Percentiles rank a stretch among this genome's conserved stretches.
Evolutionary conservation across 1,140 invertebrate species (phyloP).

Genomic region (Adoxophyes honmai): DNA sequence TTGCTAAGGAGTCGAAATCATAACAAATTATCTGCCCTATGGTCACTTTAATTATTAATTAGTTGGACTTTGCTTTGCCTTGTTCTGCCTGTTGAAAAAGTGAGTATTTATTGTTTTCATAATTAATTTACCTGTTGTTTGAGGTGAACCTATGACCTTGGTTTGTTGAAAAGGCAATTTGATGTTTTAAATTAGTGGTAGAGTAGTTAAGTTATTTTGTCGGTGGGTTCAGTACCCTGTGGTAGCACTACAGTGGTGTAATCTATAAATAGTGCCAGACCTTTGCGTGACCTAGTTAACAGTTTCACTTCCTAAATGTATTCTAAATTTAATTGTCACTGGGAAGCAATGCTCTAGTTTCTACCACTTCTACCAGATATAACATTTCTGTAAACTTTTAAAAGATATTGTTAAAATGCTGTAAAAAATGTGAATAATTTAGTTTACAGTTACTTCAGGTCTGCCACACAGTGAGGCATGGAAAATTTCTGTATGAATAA

Average conservation of each 20-base stretch:
- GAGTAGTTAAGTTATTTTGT: background rate
- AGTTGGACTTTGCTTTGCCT: constrained; percentile 21
- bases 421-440: too few species aligned
- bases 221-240: background rate
- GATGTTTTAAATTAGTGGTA: background rate
- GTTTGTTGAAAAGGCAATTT: background rate
- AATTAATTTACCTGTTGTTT: constrained; percentile 18
- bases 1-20: constrained; percentile 48
- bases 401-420: too few species aligned
- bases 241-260: background rate
- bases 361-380: too few species aligned
- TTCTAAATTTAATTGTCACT: constrained; percentile 49
- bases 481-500: too few species aligned
- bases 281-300: constrained; percentile 55
- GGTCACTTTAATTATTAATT: constrained; percentile 22
- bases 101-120: constrained; percentile 21
- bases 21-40: constrained; percentile 35
- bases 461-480: too few species aligned
- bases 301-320: constrained; percentile 45
- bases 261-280: constrained; percentile 43
- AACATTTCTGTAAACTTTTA: too few species aligned
- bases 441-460: too few species aligned
- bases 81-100: constrained; percentile 6
- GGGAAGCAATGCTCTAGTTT: constrained; percentile 38
- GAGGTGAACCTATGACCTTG: constrained; percentile 17